Evolutionary conservation across 2,797 vertebrate species (phyloP).

Genomic region (Odontamblyopus rebecca): DNA sequence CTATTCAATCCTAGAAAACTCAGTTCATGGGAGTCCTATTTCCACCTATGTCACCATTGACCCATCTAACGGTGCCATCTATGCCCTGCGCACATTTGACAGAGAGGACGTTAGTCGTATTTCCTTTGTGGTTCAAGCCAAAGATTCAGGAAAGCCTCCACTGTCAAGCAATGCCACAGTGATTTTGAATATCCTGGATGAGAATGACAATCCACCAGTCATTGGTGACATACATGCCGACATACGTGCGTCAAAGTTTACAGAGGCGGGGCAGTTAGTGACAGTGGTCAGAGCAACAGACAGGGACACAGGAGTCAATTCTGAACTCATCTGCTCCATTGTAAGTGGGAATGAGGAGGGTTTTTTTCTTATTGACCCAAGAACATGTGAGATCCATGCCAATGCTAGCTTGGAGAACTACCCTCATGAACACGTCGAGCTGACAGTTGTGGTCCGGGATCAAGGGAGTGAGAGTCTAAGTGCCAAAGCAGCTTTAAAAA

Average conservation of each 20-base stretch:
- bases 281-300: constrained; percentile 88
- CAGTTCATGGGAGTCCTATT: constrained; percentile 86
- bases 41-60: constrained; percentile 94
- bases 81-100: constrained; percentile 91
- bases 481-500: constrained; percentile 86
- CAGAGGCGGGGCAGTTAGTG: constrained; percentile 83
- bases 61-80: constrained; percentile 92
- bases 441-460: constrained; percentile 87
- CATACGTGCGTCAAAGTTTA: constrained; percentile 85
- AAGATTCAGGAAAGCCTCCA: constrained; percentile 86
- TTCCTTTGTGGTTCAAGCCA: constrained; percentile 89
- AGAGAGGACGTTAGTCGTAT: constrained; percentile 92
- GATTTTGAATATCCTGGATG: constrained; percentile 88
- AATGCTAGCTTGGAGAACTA: constrained; percentile 86
- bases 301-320: constrained; percentile 90
- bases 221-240: constrained; percentile 87
- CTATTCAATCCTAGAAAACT: constrained; percentile 90
- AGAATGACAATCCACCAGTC: constrained; percentile 92
- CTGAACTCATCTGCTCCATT: constrained; percentile 90
- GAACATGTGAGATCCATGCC: constrained; percentile 89
- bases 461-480: constrained; percentile 88
- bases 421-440: constrained; percentile 80
- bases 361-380: constrained; percentile 88
- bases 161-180: constrained; percentile 87
- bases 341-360: constrained; percentile 85